Evolutionary conservation across 2,113 vertebrate genomes (phyloP).

Genomic region (Camelus dromedarius): DNA sequence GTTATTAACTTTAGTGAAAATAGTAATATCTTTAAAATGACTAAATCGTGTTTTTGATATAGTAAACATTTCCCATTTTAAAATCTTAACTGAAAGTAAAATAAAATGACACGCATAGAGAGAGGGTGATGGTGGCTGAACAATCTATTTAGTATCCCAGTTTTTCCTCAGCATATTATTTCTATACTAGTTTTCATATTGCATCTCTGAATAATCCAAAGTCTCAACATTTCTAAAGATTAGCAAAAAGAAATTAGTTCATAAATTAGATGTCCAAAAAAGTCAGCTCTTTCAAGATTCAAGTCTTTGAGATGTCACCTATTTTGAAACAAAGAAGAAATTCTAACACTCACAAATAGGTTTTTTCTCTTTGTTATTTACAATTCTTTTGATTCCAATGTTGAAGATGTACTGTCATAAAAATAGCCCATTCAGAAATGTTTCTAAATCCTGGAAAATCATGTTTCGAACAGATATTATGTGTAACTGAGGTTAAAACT

Average conservation of each 20-base stretch:
- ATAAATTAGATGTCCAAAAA: background rate
- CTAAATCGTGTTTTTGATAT: background rate
- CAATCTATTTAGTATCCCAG: background rate
- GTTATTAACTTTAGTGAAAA: background rate
- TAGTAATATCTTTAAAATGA: background rate
- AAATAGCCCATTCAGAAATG: background rate
- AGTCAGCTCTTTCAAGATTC: background rate
- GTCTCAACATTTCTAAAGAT: background rate
- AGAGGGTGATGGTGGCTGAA: background rate
- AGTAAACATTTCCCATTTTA: background rate
- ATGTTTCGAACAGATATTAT: background rate
- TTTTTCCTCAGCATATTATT: background rate
- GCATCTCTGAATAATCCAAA: background rate
- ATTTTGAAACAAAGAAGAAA: background rate
- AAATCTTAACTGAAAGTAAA: background rate
- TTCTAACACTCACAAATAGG: background rate
- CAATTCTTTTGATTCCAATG: background rate
- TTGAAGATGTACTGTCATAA: background rate
- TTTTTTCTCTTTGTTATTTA: background rate
- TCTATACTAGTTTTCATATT: background rate
- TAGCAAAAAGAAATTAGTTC: background rate
- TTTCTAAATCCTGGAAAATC: background rate
- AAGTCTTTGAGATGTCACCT: background rate
- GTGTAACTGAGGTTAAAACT: constrained; percentile 3
- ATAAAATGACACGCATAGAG: background rate